Conservation (phyloP, 2,888 invertebrate species). For the Habroteleia sp. region DNA sequence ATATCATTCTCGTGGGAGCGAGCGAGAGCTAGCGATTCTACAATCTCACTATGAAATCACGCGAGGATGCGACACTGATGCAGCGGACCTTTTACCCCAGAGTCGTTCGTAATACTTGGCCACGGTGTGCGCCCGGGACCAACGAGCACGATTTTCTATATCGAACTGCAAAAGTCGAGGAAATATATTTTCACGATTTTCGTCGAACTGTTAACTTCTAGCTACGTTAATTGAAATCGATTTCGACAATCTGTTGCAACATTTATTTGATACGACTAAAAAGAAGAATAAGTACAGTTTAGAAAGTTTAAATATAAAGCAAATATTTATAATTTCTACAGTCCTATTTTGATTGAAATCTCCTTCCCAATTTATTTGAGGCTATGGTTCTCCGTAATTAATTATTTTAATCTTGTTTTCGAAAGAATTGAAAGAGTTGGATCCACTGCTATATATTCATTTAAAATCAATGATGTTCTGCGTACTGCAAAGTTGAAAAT, state of each 20-base stretch:
- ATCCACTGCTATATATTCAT: too few species aligned
- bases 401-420: too few species aligned
- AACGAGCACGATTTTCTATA: slow-evolving; percentile 27
- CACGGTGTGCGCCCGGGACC: slow-evolving; percentile 3
- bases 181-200: slow-evolving; percentile 51
- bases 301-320: background rate
- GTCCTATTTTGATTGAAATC: too few species aligned
- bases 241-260: slow-evolving; percentile 50
- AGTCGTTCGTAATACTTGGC: slow-evolving; percentile 47
- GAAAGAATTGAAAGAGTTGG: too few species aligned
- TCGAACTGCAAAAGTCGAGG: slow-evolving; percentile 40
- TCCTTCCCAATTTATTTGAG: too few species aligned
- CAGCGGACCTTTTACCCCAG: slow-evolving; percentile 51
- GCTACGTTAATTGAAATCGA: slow-evolving; percentile 53
- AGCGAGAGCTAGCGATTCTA: slow-evolving; percentile 23
- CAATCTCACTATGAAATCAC: slow-evolving; percentile 55
- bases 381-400: too few species aligned
- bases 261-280: slow-evolving; percentile 33
- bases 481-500: too few species aligned
- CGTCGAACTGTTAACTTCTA: slow-evolving; percentile 37
- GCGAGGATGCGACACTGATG: slow-evolving; percentile 54
- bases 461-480: too few species aligned
- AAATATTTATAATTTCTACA: too few species aligned
- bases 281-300: slow-evolving; percentile 5
- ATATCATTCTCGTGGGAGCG: slow-evolving; percentile 49